Base-by-base conservation (phyloP, 2,888 invertebrate genomes). In the Theodoxus fluviatilis region DNA sequence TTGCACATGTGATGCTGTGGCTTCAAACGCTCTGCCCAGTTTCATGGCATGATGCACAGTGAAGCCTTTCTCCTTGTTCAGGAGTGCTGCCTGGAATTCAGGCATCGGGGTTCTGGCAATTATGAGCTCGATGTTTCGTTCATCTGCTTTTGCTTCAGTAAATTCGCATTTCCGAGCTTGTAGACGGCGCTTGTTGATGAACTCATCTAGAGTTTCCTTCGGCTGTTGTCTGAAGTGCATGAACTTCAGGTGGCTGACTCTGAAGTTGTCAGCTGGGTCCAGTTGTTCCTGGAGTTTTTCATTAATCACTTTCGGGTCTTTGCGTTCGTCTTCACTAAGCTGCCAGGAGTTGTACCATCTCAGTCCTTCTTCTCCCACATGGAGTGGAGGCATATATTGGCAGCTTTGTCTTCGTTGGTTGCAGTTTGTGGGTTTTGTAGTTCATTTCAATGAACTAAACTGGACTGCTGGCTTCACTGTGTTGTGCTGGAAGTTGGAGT, bases 181-280 rank as follows among this genome's bases (percentile, higher is more conserved):
- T 4, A 57, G 28, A 15, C 33, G 28, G 15, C n/a, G 12, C 33
- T 18, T 3, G 57, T 57, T 57, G 9, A 68, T 61, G 52, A 71
- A 73, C 9, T 73, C 65, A 52, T 73, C 71, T 6, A 74, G 15
- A n/a, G 31, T 40, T 52, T 74, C 74, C 3, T 67, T 47, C 28
- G 31, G 22, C 33, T 49, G 67, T 47, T 74, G 68, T 22, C 68
- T 49, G 22, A 40, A 71, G 28, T 64, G 55, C 69, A 52, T 65
- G 25, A 74, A 55, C 22, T 74, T 49, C 37, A 71, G 35, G n/a
- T 68, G 33, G 40, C 68, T 22, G 15, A 72, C 69, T 37, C 66
- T 22, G 40, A 72, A 70, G 47, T 75, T 71, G 15, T 66, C 67
- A 6, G 38, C 25, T 4, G 47, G 43, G 15, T 68, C 65, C 15